Conservation (phyloP, 2,113 vertebrate species). For the Entelurus aequoreus region DNA sequence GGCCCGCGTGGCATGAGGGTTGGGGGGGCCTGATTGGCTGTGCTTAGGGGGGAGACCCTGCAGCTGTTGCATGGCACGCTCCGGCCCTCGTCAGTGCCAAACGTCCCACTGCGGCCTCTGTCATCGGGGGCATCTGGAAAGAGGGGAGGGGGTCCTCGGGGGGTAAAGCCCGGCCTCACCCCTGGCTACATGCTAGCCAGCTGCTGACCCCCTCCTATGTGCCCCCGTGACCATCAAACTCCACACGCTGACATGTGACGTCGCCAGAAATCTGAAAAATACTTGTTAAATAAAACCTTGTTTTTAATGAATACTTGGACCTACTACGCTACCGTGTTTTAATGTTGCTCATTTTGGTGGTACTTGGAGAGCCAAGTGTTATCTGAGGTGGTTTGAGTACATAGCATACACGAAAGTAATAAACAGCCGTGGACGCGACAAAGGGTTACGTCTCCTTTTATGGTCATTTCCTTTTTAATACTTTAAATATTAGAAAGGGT, state of each 20-base stretch:
- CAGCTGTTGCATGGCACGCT: conserved; percentile 87
- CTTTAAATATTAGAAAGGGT: too few relatives aligned
- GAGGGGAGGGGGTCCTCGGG: not conserved
- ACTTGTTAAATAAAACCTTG: too few relatives aligned
- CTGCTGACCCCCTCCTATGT: conserved; percentile 30
- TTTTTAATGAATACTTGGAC: too few relatives aligned
- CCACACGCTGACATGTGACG: not conserved
- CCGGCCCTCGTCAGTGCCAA: conserved; percentile 78
- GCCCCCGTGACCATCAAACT: not conserved
- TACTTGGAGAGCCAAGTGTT: too few relatives aligned
- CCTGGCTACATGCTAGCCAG: conserved; percentile 31
- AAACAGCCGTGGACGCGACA: too few relatives aligned
- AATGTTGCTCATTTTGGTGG: too few relatives aligned
- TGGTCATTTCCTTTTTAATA: too few relatives aligned
- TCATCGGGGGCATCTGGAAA: conserved; percentile 56
- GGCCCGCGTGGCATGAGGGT: not conserved
- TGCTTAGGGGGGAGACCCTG: conserved; percentile 36
- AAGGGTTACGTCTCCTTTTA: too few relatives aligned
- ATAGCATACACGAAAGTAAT: too few relatives aligned
- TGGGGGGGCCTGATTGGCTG: too few relatives aligned
- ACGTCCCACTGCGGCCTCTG: conserved; percentile 65
- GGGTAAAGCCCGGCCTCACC: not conserved
- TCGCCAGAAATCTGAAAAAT: not conserved
- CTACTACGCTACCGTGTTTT: too few relatives aligned
- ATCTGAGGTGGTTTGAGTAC: too few relatives aligned